phyloP scores from a whole-genome alignment of 2,888 invertebrate genomes.

The Euzetes globulus region DNA sequence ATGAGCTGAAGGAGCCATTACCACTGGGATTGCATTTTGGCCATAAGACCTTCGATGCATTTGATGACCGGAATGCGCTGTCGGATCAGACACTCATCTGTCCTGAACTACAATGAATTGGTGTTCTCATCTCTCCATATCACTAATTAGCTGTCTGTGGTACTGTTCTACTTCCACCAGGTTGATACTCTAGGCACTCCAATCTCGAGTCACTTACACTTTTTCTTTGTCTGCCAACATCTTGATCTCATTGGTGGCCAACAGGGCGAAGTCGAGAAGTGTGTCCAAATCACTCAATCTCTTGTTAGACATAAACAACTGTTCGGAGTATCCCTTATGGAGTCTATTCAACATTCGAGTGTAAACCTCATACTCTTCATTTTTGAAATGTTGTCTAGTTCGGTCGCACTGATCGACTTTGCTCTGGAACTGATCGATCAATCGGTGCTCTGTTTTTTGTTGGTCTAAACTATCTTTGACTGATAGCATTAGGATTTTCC shows the following conservation, averaged over 20 bases:
- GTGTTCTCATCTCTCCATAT: conserved; percentile 87
- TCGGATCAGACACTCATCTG: conserved; percentile 76
- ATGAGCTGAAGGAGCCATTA: conserved; percentile 93
- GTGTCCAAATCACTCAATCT: conserved; percentile 87
- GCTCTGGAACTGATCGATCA: conserved; percentile 86
- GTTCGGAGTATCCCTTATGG: conserved; percentile 87
- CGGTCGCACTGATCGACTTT: conserved; percentile 81
- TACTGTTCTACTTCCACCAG: conserved; percentile 84
- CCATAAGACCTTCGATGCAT: conserved; percentile 67
- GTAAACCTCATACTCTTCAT: conserved; percentile 84
- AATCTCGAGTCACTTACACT: conserved; percentile 85
- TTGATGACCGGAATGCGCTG: conserved; percentile 94
- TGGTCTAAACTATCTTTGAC: conserved; percentile 84
- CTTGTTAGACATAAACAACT: conserved; percentile 70
- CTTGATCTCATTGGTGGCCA: conserved; percentile 86
- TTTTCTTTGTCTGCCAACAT: conserved; percentile 98
- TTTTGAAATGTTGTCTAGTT: conserved; percentile 72
- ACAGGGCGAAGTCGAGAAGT: conserved; percentile 74
- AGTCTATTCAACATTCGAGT: conserved; percentile 81
- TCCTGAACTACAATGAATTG: conserved; percentile 95
- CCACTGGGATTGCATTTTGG: conserved; percentile 96
- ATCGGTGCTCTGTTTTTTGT: conserved; percentile 85
- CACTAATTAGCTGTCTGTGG: conserved; percentile 93
- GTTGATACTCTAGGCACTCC: conserved; percentile 91
- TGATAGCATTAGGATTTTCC: conserved; percentile 72